A percentile compares a stretch with the other conserved stretches of the same genome.
Evolutionary conservation across 2,113 vertebrate species (phyloP).

Genomic region (Periophthalmodon schlosseri): DNA sequence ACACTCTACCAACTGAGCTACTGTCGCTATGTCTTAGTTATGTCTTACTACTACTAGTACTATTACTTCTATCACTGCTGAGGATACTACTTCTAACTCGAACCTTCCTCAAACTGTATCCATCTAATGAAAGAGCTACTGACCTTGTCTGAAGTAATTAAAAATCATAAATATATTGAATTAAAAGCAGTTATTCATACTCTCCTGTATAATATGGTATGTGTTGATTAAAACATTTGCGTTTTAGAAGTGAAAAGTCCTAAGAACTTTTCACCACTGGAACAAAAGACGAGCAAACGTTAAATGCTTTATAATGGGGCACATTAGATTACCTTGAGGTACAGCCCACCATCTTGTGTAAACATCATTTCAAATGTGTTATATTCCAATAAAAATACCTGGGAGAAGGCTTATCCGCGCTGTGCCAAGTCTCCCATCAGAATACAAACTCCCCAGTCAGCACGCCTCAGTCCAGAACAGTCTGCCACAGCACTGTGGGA

Average conservation of each 20-base stretch:
- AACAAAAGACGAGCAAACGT: not conserved
- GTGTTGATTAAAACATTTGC: conserved; percentile 6
- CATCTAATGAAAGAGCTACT: not conserved
- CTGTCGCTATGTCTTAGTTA: too few relatives aligned
- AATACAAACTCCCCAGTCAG: conserved; percentile 23
- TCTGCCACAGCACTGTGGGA: conserved; percentile 22
- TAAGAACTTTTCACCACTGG: conserved; percentile 1
- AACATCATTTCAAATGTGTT: not conserved
- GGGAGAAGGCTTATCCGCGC: not conserved
- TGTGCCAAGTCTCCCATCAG: conserved; percentile 19
- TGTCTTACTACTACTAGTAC: too few relatives aligned
- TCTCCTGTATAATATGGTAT: conserved; percentile 4
- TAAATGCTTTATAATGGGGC: not conserved
- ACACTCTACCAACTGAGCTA: too few relatives aligned
- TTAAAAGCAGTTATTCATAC: not conserved
- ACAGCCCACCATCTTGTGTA: not conserved
- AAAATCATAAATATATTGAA: not conserved
- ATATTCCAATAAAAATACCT: not conserved
- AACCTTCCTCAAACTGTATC: too few relatives aligned
- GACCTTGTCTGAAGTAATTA: not conserved
- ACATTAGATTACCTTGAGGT: conserved; percentile 4
- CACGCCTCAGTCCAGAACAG: conserved; percentile 7
- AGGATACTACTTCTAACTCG: too few relatives aligned
- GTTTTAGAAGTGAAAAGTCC: not conserved
- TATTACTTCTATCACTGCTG: too few relatives aligned